These are phyloP conservation scores for Andrena hattorfiana DNA, from an alignment of 2,888 invertebrate genomes.

Conservation along the genomic window DNA sequence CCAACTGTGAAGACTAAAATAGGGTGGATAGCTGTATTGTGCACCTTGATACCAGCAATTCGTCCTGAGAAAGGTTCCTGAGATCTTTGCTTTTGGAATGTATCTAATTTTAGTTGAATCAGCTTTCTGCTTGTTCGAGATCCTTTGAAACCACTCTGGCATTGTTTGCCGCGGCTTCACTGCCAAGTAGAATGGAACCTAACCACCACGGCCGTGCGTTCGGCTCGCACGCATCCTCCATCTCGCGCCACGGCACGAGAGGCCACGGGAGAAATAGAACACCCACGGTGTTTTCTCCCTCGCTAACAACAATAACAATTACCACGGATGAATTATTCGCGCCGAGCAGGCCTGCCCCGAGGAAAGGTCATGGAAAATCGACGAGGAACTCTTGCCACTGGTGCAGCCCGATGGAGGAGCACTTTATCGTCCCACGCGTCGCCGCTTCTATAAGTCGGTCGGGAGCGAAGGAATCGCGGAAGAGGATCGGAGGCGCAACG, in stretches of 20 bases:
- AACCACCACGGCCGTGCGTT: too few relatives aligned
- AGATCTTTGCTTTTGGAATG: too few relatives aligned
- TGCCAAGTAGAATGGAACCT: too few relatives aligned
- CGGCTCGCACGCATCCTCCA: neutral
- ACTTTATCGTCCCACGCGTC: slow-evolving; percentile 21
- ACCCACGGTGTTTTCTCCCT: neutral
- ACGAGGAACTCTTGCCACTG: neutral
- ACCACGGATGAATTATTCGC: slow-evolving; percentile 9
- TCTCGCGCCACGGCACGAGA: neutral
- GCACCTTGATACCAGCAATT: too few relatives aligned
- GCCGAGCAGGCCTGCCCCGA: neutral
- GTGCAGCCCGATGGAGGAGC: neutral
- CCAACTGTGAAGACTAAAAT: too few relatives aligned
- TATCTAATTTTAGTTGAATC: too few relatives aligned
- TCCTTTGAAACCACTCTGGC: too few relatives aligned
- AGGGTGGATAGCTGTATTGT: too few relatives aligned
- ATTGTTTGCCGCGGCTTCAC: too few relatives aligned
- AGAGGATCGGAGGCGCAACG: too few relatives aligned
- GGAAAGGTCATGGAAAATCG: neutral
- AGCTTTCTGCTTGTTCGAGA: too few relatives aligned
- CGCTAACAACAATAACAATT: slow-evolving; percentile 1
- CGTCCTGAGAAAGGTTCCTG: too few relatives aligned
- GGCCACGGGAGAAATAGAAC: neutral
- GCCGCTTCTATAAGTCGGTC: slow-evolving; percentile 4
- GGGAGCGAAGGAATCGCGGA: slow-evolving; percentile 7